Conservation (phyloP, 2,797 vertebrate species). For the Iguana delicatissima region DNA sequence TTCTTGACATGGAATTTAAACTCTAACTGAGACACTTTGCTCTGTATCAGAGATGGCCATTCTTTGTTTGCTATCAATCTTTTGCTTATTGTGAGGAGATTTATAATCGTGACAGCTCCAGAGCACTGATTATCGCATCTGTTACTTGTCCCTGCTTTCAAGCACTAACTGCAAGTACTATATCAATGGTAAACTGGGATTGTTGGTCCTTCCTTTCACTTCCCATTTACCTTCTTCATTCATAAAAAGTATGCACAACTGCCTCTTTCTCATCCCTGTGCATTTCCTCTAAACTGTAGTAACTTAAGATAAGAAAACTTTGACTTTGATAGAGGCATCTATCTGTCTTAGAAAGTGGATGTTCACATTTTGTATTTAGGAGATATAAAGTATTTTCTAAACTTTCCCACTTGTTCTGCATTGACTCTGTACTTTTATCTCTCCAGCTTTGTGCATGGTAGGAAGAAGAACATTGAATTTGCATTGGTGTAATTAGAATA, state of each 20-base stretch:
- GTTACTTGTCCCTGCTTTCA: constrained; percentile 10
- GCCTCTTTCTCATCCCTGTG: not conserved
- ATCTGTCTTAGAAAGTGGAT: not conserved
- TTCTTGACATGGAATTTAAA: constrained; percentile 4
- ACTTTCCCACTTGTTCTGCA: not conserved
- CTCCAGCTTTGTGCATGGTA: too few relatives aligned
- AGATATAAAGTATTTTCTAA: not conserved
- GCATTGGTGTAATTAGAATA: too few relatives aligned
- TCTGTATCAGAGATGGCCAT: rapidly evolving
- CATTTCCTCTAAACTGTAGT: not conserved
- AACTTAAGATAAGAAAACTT: not conserved
- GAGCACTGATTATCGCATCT: constrained; percentile 13
- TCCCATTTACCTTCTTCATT: not conserved
- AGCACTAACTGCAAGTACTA: not conserved
- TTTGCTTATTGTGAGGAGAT: constrained; percentile 4
- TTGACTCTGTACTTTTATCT: too few relatives aligned
- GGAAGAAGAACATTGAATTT: too few relatives aligned
- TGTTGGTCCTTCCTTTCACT: not conserved
- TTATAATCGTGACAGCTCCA: constrained; percentile 20
- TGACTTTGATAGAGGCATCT: not conserved
- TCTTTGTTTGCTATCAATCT: not conserved
- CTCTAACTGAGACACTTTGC: rapidly evolving
- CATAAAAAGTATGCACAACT: not conserved
- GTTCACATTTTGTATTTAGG: not conserved
- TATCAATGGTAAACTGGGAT: not conserved